These are phyloP conservation scores for Hirtodrosophila confusa DNA, from an alignment of 2,888 invertebrate species.

Conservation along the genomic window DNA sequence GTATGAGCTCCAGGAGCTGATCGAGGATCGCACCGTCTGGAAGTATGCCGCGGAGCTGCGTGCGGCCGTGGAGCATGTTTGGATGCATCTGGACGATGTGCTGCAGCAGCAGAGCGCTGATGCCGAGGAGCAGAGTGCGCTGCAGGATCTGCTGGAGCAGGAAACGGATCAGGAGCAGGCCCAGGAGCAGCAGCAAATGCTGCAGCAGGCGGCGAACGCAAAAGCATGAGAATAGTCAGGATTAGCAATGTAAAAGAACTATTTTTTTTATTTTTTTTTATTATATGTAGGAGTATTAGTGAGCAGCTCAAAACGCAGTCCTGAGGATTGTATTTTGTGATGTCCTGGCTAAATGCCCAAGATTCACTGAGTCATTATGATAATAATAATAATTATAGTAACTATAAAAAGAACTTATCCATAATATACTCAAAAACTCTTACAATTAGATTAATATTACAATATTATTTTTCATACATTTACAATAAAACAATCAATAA, in stretches of 20 bases:
- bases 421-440: no score
- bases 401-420: no score
- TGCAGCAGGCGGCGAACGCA: slow-evolving; percentile 12
- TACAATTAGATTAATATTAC: no score
- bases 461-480: no score
- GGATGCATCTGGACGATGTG: slow-evolving; percentile 55
- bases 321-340: no score
- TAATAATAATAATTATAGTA: no score
- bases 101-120: slow-evolving; percentile 20
- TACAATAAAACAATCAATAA: no score
- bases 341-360: no score
- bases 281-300: not conserved
- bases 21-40: slow-evolving; percentile 62
- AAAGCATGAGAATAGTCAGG: not conserved
- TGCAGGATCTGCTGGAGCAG: slow-evolving; percentile 36
- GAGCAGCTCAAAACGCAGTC: no score
- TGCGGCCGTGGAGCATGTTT: slow-evolving; percentile 48
- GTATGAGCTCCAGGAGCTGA: slow-evolving; percentile 39
- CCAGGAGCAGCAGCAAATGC: slow-evolving; percentile 40
- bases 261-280: slow-evolving; percentile 3
- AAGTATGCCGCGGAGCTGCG: slow-evolving; percentile 51
- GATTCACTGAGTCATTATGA: no score
- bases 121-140: slow-evolving; percentile 20
- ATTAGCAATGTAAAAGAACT: not conserved
- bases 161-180: slow-evolving; percentile 39